Base-by-base conservation (phyloP, 2,888 invertebrate species). In the Nasonia oneida region DNA sequence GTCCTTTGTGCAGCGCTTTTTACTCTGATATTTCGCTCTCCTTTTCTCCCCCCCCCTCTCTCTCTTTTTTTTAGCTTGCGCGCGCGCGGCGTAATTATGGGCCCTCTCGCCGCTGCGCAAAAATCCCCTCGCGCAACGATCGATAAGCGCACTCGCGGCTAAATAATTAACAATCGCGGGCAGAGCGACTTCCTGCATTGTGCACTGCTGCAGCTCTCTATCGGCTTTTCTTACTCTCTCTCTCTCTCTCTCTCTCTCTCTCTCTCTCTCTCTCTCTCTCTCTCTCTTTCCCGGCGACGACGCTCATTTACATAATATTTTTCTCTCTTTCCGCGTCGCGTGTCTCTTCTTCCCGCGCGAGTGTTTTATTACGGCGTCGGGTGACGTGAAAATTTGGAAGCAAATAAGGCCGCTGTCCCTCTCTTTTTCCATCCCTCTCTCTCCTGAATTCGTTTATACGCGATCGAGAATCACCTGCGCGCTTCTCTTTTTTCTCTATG, bases 1-100 rank as follows among this genome's bases (percentile, higher is more conserved):
- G 87, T 81, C 86, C 88, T 86, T 88, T 81, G 86, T 88, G 87
- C 29, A 29, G 29, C 86, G 88, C 82, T 87, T 88, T 84, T 80
- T 87, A 86, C 86, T 85, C 76, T 57, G 70, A 75, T 61, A 29
- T 84, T 70, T 79, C 79, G 75, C 61, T 71, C 33, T 70, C 67
- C 18, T 73, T 37, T 18, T n/a, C 8, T 15, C 37, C 15, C 29
- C 29, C 29, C 29, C 29, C 29, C 29, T 1, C 23, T 53, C 1
- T 18, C 29, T 29, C 71, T 1, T 29, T 53, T n/a, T 80, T 15
- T 73, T 29, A n/a, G 50, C 39, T 18, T 33, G 53, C 82, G 81
- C 81, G 71, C 79, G 85, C 78, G 79, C 70, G 37, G 75, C 74
- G 75, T 81, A 78, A 82, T 82, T 77, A 78, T 39, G 78, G 57